These are phyloP conservation scores for Alfaro cultratus DNA, from an alignment of 2,797 vertebrate species.

Conservation along the genomic window DNA sequence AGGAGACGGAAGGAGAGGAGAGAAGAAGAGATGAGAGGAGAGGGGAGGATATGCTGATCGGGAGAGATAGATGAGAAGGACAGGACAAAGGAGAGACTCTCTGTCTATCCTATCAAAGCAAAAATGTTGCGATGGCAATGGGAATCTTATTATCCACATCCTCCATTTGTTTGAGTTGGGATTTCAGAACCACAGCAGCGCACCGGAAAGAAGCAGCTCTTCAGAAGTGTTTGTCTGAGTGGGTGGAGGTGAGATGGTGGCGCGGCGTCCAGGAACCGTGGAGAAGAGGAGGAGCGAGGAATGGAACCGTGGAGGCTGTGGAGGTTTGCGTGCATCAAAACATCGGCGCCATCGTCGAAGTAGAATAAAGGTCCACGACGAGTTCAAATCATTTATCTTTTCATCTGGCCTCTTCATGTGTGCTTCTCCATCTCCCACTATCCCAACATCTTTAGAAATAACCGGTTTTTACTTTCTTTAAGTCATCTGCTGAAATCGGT, in stretches of 20 bases:
- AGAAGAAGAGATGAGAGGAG: neutral
- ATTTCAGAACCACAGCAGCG: slow-evolving; percentile 35
- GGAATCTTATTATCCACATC: slow-evolving; percentile 54
- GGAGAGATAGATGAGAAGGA: neutral
- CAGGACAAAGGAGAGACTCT: slow-evolving; percentile 16
- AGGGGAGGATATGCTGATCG: neutral
- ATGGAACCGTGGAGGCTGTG: neutral
- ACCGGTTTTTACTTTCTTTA: slow-evolving; percentile 10
- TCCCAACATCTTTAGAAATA: slow-evolving; percentile 43
- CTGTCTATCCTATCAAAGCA: slow-evolving; percentile 1
- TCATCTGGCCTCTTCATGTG: slow-evolving; percentile 30
- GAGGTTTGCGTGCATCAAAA: slow-evolving; percentile 37
- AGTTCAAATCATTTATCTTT: slow-evolving; percentile 16
- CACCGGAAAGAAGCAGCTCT: slow-evolving; percentile 27
- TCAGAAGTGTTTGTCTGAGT: neutral
- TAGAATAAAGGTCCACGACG: slow-evolving; percentile 21
- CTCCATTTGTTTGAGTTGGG: slow-evolving; percentile 48
- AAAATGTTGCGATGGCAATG: slow-evolving; percentile 25
- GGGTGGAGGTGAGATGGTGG: slow-evolving; percentile 7
- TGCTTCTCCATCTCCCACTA: slow-evolving; percentile 24
- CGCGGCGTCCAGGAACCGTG: neutral
- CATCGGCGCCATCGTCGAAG: slow-evolving; percentile 11
- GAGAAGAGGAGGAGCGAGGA: neutral
- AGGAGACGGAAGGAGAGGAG: slow-evolving; percentile 6
- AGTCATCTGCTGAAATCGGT: slow-evolving; percentile 44